Conservation (phyloP, 2,113 vertebrate genomes). For the Trogon surrucura region DNA sequence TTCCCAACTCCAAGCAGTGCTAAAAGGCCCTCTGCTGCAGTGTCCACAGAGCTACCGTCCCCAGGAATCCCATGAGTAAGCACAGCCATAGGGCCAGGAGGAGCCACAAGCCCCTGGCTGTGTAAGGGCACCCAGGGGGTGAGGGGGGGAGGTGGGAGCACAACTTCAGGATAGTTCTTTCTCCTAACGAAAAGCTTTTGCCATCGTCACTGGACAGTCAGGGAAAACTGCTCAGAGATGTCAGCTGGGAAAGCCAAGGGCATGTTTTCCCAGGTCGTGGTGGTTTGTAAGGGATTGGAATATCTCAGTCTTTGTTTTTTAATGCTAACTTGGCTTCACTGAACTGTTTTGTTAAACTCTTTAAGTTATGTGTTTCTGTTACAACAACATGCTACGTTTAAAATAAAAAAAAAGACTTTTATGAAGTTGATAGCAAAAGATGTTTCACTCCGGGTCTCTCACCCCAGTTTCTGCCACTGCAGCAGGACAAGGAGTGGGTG, state of each 20-base stretch:
- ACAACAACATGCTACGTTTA: background rate
- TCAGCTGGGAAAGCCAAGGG: background rate
- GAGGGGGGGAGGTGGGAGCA: background rate
- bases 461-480: background rate
- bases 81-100: background rate
- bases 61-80: too few relatives aligned
- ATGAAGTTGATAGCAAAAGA: background rate
- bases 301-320: background rate
- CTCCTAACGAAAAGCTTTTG: constrained; percentile 13
- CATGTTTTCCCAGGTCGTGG: background rate
- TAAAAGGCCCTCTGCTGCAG: fast-evolving
- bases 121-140: background rate
- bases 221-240: background rate
- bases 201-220: background rate
- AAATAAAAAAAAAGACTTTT: background rate
- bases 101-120: fast-evolving
- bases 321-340: background rate
- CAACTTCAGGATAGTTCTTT: background rate
- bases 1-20: fast-evolving
- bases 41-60: background rate
- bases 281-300: background rate
- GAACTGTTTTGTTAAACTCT: background rate
- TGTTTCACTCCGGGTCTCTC: background rate
- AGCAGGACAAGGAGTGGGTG: background rate
- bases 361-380: background rate